phyloP scores from a whole-genome alignment of 2,888 invertebrate species.

The Andricus curvator region DNA sequence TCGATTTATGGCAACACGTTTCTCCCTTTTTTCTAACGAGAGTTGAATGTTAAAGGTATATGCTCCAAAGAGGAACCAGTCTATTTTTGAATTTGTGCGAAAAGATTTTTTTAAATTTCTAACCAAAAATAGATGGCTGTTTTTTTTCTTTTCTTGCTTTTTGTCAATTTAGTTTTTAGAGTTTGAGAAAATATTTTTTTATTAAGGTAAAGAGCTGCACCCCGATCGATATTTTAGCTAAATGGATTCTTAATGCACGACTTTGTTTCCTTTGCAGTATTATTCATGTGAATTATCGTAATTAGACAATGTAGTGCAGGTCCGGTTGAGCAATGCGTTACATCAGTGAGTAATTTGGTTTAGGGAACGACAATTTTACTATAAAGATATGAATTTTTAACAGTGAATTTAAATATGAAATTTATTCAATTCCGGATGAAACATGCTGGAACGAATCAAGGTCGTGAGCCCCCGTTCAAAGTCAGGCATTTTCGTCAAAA shows the following conservation, averaged over 20 bases:
- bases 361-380: neutral
- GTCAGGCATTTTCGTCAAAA: slow-evolving; percentile 16
- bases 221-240: neutral
- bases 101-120: neutral
- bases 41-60: neutral
- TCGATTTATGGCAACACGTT: neutral
- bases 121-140: neutral
- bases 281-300: slow-evolving; percentile 1
- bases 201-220: neutral
- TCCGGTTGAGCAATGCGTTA: slow-evolving; percentile 24
- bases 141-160: neutral
- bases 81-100: neutral
- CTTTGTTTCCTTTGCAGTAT: neutral
- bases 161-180: neutral
- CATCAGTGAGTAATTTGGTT: slow-evolving; percentile 31
- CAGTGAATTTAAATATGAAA: neutral
- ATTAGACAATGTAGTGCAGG: slow-evolving; percentile 16
- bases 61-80: neutral
- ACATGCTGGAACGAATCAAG: neutral
- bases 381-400: neutral
- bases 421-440: neutral
- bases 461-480: neutral
- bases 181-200: neutral
- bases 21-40: neutral
- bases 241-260: neutral